Evolutionary conservation across 53 echinoderm and acorn worm species (phyloP), one percentile per base, ranked within the genome.

Genomic region (Paracentrotus lividus): DNA sequence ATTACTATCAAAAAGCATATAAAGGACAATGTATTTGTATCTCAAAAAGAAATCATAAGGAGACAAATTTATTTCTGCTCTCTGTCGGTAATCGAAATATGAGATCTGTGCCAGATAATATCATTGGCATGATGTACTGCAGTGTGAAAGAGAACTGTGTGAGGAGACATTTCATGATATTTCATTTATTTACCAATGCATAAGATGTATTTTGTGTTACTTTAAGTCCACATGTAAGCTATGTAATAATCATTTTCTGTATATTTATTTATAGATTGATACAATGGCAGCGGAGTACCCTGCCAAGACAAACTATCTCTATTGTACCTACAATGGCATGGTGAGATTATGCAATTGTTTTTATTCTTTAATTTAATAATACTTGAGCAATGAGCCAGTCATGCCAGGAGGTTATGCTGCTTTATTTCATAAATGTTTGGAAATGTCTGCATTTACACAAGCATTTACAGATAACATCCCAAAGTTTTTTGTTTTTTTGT

Each of bases 251-350:
- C 12, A 45, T 78, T 18, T n/a, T 81, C 5, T 89, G 9, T 38
- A 20, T 77, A 23, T 60, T 75, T 84, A 4, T 77, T 38, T 56
- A 24, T 88, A 98, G 99, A 99, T 97, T 95, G 97, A 99, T 90
- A 99, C 99, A 24, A 97, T 99, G 99, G 99, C 99, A 76, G 99
- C 99, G 23, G 99, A 99, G 78, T 97, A 97, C 85, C 99, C 99
- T 90, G 96, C 97, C 32, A 97, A 96, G 90, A 99, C 97, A 44
- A 97, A 99, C 93, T 99, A 99, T 75, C 91, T 99, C 61, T 99
- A 99, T 91, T 96, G 96, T 55, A 96, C 99, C 20, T 98, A 98
- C 95, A 99, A 99, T 93, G 99, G 99, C 85, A 96, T 97, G 99
- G 99, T 99, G 23, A 96, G 97, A 86, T 65, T n/a, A 47, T 14